Base-by-base conservation (phyloP, 2,888 invertebrate genomes). In the Pammene fasciana region DNA sequence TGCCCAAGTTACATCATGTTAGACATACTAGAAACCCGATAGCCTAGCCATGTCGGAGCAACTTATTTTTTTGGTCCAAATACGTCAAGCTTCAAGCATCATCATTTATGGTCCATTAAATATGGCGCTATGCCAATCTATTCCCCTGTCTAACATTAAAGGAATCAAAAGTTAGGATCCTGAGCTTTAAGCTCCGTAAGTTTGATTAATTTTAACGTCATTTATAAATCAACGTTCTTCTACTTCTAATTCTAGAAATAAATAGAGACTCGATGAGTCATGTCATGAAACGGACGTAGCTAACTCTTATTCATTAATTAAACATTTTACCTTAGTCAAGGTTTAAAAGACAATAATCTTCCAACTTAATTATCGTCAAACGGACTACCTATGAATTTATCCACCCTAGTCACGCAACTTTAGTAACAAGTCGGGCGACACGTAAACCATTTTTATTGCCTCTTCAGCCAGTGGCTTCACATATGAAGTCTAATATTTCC, bases 101-200 rank as follows among this genome's bases (percentile, higher is more conserved):
- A 70, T 66, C 56, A 70, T 62, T 71, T 70, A 61, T 56, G 57
- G 70, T 56, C 55, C 56, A 66, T 55, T 64, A 73, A 67, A 61
- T 68, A 64, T 77, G 76, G 77, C 77, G 72, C 48, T 34, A 57
- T 55, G 75, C 76, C 78, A 82, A 76, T 72, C 71, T 79, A 75
- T 74, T 72, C 70, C 74, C 45, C 36, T 36, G 43, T 34, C 38
- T 59, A 52, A 46, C 26, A 6, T 34, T 9, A 48, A 11, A 46
- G 43, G 14, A 64, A 57, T 45, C 57, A 54, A 45, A 48, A 36
- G 50, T 43, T 64, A 62, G 46, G 36, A 68, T 45, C 43, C 55
- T 11, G 8, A 68, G 55, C 41, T 62, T 48, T 41, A 38, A 62
- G 50, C 50, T 62, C n/a, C 16, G 48, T 52, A 50, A 26, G 0